Percentiles rank a stretch among this genome's conserved stretches.
These are phyloP conservation scores for Ochropleura leucogaster DNA, from an alignment of 2,888 invertebrate species.

Conservation along the genomic window DNA sequence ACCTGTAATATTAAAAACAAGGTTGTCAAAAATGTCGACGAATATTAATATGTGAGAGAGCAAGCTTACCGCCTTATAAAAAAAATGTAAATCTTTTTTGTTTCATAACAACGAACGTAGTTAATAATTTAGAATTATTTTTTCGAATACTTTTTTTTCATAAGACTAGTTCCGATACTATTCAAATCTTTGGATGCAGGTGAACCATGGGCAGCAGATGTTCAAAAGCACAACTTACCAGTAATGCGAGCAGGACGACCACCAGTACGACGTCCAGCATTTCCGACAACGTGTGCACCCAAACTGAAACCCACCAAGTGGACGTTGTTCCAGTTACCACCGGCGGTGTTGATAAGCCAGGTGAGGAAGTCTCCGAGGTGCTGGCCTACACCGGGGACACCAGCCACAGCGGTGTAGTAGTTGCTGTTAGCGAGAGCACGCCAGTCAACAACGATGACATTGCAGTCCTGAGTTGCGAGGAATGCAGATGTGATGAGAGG, in stretches of 20 bases:
- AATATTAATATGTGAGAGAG: neutral
- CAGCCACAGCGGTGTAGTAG: conserved; percentile 75
- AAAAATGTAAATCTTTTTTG: no score
- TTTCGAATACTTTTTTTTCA: neutral
- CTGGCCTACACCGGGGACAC: conserved; percentile 78
- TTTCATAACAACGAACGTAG: no score
- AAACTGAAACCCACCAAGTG: conserved; percentile 86
- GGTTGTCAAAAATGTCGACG: no score
- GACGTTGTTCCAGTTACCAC: conserved; percentile 80
- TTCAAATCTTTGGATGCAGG: neutral
- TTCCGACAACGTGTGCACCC: conserved; percentile 85
- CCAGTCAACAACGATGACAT: conserved; percentile 86
- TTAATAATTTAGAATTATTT: no score
- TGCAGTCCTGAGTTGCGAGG: conserved; percentile 75
- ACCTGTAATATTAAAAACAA: conserved; percentile 62
- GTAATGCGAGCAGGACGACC: conserved; percentile 74
- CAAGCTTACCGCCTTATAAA: neutral
- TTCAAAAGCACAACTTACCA: conserved; percentile 65
- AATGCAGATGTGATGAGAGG: conserved; percentile 73
- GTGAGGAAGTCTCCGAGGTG: conserved; percentile 81
- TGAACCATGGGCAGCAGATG: neutral
- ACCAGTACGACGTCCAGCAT: conserved; percentile 75
- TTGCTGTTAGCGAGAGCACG: conserved; percentile 67
- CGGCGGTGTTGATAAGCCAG: conserved; percentile 79
- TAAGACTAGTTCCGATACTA: neutral